phyloP scores from a whole-genome alignment of 2,113 vertebrate genomes.

The Chionomys nivalis region DNA sequence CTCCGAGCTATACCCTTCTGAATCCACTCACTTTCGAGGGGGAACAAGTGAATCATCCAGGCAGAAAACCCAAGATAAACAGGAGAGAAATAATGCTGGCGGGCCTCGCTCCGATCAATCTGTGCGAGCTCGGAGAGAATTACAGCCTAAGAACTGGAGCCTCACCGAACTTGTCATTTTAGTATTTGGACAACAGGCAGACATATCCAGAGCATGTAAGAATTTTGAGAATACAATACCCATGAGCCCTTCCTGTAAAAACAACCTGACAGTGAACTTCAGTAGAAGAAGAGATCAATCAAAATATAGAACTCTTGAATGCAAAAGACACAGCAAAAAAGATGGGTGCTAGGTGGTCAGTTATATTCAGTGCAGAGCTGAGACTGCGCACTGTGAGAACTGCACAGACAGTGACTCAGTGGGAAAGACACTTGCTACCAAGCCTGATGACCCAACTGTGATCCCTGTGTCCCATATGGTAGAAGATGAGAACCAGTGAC shows the following conservation, averaged over 20 bases:
- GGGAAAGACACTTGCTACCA: not conserved
- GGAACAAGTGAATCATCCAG: not conserved
- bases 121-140: not conserved
- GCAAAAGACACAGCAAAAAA: not conserved
- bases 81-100: not conserved
- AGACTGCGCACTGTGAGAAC: not conserved
- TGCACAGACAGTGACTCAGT: not conserved
- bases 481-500: not conserved
- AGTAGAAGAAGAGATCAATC: slow-evolving; percentile 36
- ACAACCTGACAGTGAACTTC: slow-evolving; percentile 7
- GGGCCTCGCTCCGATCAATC: not conserved
- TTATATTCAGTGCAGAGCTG: not conserved
- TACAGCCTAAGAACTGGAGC: not conserved
- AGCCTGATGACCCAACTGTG: not conserved
- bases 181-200: slow-evolving; percentile 34
- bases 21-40: not conserved
- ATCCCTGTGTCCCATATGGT: not conserved
- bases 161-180: not conserved
- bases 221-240: slow-evolving; percentile 12
- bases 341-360: not conserved
- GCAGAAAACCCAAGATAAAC: not conserved
- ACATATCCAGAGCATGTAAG: not conserved
- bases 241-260: slow-evolving; percentile 5
- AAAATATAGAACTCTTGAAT: slow-evolving; percentile 7
- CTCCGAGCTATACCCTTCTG: not conserved